These are phyloP conservation scores for Parapristionchus giblindavisi DNA, from an alignment of 2,888 invertebrate genomes.

Conservation along the genomic window DNA sequence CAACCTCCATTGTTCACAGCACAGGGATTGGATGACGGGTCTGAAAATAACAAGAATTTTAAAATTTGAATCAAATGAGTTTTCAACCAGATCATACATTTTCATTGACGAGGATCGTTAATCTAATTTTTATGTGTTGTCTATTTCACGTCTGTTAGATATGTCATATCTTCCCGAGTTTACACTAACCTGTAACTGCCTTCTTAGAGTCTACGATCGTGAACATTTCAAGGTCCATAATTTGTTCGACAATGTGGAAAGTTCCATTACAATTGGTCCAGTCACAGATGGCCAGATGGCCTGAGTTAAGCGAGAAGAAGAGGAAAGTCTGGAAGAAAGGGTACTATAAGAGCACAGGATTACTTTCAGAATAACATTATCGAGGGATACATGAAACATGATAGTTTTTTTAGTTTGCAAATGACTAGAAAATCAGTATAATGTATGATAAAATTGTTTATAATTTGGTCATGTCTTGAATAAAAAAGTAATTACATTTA, in stretches of 20 bases:
- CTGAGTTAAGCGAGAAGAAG: constrained; percentile 26
- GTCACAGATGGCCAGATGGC: constrained; percentile 24
- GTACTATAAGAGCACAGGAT: no score
- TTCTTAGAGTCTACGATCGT: neutral
- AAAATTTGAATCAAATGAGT: neutral
- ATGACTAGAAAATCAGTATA: neutral
- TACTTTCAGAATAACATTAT: neutral
- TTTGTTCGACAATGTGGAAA: constrained; percentile 17
- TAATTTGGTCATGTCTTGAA: neutral
- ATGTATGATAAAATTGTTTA: neutral
- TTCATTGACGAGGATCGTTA: neutral
- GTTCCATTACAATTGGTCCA: neutral
- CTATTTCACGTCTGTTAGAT: neutral
- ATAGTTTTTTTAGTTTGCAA: neutral
- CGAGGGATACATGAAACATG: neutral
- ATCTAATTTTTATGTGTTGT: neutral
- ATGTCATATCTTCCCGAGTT: neutral
- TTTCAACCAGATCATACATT: neutral
- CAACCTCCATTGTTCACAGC: constrained; percentile 23
- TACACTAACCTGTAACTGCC: neutral
- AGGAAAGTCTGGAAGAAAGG: constrained; percentile 13
- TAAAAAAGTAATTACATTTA: no score
- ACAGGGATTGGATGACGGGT: constrained; percentile 16
- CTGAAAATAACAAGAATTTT: neutral
- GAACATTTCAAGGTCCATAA: constrained; percentile 27